Conservation (phyloP, 53 echinoderm and acorn worm species). For the Antedon mediterranea region DNA sequence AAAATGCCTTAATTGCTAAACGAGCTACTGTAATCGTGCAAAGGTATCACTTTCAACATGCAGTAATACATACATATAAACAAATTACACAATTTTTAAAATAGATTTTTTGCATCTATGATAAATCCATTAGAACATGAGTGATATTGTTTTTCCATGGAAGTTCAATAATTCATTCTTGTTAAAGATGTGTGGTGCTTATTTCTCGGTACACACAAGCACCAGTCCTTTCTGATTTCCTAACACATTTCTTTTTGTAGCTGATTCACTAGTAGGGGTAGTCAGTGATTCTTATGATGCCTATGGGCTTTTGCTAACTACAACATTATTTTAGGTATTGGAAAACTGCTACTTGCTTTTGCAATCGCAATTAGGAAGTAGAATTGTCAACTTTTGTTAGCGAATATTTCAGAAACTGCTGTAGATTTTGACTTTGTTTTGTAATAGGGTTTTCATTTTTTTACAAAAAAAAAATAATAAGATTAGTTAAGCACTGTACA, state of each 20-base stretch:
- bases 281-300: background rate
- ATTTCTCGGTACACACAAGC: too few relatives aligned
- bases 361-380: too few relatives aligned
- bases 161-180: background rate
- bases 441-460: too few relatives aligned
- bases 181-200: too few relatives aligned
- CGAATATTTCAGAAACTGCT: too few relatives aligned
- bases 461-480: too few relatives aligned
- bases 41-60: background rate
- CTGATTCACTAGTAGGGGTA: too few relatives aligned
- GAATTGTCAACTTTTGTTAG: too few relatives aligned
- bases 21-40: background rate
- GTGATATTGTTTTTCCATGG: background rate
- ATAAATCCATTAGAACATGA: background rate
- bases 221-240: too few relatives aligned
- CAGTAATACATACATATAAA: background rate
- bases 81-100: background rate
- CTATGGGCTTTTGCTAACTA: background rate
- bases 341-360: background rate
- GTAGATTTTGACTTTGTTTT: too few relatives aligned
- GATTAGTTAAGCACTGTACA: too few relatives aligned
- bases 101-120: background rate
- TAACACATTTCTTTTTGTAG: too few relatives aligned
- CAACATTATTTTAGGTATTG: background rate
- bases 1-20: background rate